These are phyloP conservation scores for Drosophila pachea DNA, from an alignment of 1,140 invertebrate genomes.

Conservation along the genomic window DNA sequence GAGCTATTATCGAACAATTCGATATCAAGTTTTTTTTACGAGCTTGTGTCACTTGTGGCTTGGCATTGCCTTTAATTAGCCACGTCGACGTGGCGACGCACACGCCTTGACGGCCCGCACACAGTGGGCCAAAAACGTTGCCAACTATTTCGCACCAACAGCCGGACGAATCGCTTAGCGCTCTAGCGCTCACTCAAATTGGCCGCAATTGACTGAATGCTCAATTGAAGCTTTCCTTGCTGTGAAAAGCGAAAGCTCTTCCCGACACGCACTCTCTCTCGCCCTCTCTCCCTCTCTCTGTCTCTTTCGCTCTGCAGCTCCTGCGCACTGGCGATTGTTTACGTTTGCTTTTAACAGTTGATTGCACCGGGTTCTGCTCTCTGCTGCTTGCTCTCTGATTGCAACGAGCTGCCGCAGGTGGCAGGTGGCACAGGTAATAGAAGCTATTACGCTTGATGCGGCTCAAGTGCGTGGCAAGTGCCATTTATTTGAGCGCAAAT, in stretches of 20 bases:
- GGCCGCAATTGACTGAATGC: slow-evolving; percentile 67
- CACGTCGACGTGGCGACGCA: slow-evolving; percentile 27
- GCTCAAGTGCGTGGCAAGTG: slow-evolving; percentile 45
- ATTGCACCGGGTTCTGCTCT: slow-evolving; percentile 44
- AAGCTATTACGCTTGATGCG: slow-evolving; percentile 5
- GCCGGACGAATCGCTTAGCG: background rate
- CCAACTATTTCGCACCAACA: slow-evolving; percentile 18
- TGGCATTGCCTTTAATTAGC: slow-evolving; percentile 49
- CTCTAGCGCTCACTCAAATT: slow-evolving; percentile 48
- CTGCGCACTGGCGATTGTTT: slow-evolving; percentile 71
- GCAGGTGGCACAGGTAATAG: background rate
- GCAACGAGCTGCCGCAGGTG: background rate
- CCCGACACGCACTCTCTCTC: too few species aligned
- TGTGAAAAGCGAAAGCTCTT: slow-evolving; percentile 52
- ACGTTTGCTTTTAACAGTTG: slow-evolving; percentile 66
- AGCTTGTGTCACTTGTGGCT: slow-evolving; percentile 31
- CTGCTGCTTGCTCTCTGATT: slow-evolving; percentile 7
- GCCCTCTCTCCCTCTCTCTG: too few species aligned
- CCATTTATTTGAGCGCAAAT: slow-evolving; percentile 26
- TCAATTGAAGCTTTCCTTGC: slow-evolving; percentile 63
- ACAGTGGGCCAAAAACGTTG: slow-evolving; percentile 28
- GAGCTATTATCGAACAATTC: slow-evolving; percentile 7
- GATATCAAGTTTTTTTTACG: slow-evolving; percentile 6
- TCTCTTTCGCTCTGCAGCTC: slow-evolving; percentile 21
- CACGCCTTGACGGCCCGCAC: slow-evolving; percentile 15